Percentiles rank a stretch among this genome's conserved stretches.
Evolutionary conservation across 92 coral and sea anemone species (phyloP).

Genomic region (Porites evermanni): DNA sequence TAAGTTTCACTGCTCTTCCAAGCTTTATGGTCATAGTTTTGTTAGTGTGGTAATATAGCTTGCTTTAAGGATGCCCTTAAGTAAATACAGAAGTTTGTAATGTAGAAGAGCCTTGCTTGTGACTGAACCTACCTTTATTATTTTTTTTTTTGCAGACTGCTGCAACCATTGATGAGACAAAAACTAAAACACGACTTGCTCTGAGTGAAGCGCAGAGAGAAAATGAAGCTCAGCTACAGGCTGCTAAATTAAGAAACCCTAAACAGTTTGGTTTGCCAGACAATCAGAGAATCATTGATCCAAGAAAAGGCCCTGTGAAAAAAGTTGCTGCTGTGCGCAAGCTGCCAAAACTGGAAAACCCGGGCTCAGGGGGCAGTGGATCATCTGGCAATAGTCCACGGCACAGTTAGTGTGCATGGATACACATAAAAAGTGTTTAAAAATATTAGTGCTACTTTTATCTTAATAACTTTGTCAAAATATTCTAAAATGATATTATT

Average conservation of each 20-base stretch:
- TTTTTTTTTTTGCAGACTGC: conserved; percentile 72
- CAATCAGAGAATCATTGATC: conserved; percentile 96
- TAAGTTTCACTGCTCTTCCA: too few species aligned
- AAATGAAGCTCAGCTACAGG: conserved; percentile 74
- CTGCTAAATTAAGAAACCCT: conserved; percentile 35
- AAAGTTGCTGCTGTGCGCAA: conserved; percentile 94
- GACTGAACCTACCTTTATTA: background rate
- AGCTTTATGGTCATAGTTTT: too few species aligned
- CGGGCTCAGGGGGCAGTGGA: conserved; percentile 75
- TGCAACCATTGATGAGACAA: conserved; percentile 90
- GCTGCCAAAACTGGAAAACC: conserved; percentile 85
- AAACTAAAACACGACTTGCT: conserved; percentile 84
- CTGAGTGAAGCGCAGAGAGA: conserved; percentile 87
- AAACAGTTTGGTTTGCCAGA: conserved; percentile 93
- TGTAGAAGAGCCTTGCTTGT: background rate
- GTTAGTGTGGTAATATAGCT: too few species aligned
- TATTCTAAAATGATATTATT: too few species aligned
- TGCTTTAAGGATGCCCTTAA: too few species aligned
- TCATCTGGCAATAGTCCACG: conserved; percentile 45
- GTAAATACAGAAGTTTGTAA: too few species aligned
- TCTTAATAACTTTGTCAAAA: too few species aligned
- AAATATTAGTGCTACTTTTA: background rate
- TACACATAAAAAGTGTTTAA: background rate
- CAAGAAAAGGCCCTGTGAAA: conserved; percentile 93
- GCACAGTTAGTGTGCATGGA: background rate